Evolutionary conservation across 2,797 vertebrate genomes (phyloP).

Genomic region (Thripadectes ignobilis): DNA sequence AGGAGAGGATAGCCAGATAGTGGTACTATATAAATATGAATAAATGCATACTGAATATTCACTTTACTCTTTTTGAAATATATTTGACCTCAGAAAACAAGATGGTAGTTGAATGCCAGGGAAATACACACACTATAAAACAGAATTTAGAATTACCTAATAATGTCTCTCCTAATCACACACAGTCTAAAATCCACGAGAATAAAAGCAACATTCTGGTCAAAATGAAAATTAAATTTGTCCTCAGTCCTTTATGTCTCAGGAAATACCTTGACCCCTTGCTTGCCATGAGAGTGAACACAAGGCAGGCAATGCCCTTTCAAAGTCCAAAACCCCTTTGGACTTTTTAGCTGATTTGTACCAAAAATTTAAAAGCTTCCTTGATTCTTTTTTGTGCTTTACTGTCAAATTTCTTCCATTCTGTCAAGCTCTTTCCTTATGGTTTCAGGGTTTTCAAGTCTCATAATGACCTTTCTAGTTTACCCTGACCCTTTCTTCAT

Average conservation of each 20-base stretch:
- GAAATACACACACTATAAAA: background rate
- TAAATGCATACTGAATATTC: background rate
- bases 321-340: background rate
- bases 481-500: background rate
- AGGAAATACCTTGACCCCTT: background rate
- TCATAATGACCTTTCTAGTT: background rate
- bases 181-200: background rate
- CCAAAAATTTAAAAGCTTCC: background rate
- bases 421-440: background rate
- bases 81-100: background rate
- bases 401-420: background rate
- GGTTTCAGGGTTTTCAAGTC: background rate
- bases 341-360: background rate
- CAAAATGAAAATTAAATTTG: background rate
- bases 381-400: background rate
- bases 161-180: background rate
- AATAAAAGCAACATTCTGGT: background rate
- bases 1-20: background rate
- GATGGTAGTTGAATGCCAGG: background rate
- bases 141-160: background rate
- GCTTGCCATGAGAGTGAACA: background rate
- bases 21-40: background rate
- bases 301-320: background rate
- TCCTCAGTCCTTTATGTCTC: background rate
- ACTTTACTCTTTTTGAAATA: background rate